phyloP scores from a whole-genome alignment of 2,113 vertebrate species.

The Lates calcarifer region DNA sequence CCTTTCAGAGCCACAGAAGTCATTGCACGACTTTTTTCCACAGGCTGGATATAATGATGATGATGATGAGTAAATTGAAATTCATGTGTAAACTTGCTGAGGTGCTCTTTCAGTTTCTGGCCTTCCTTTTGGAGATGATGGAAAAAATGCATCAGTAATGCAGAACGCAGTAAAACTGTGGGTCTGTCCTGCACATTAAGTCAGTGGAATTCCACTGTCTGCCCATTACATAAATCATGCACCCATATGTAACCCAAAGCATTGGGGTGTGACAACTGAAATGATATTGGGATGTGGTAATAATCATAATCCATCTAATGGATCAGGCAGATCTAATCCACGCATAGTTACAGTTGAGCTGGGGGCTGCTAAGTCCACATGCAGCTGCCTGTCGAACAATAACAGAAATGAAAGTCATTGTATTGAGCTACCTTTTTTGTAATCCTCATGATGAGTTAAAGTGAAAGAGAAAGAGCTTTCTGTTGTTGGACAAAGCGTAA shows the following conservation, averaged over 20 bases:
- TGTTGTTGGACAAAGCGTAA: constrained; percentile 56
- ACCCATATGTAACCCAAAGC: constrained; percentile 36
- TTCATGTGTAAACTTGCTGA: neutral
- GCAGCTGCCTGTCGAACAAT: constrained; percentile 73
- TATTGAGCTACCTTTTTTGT: constrained; percentile 60
- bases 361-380: constrained; percentile 52
- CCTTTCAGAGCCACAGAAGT: neutral
- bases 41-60: no score
- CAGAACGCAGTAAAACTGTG: neutral
- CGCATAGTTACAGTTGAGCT: constrained; percentile 51
- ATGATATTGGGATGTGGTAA: constrained; percentile 62
- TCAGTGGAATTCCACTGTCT: neutral
- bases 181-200: neutral
- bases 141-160: neutral
- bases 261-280: constrained; percentile 60
- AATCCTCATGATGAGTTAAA: constrained; percentile 75
- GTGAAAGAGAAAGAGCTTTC: constrained; percentile 59
- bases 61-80: no score
- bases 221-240: constrained; percentile 8
- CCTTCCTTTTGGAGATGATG: neutral
- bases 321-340: constrained; percentile 74
- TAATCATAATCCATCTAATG: constrained; percentile 80
- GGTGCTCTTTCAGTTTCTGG: neutral
- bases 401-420: constrained; percentile 75
- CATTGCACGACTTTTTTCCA: neutral